Base-by-base conservation (phyloP, 2,797 vertebrate species). In the Acipenser transmontanus region DNA sequence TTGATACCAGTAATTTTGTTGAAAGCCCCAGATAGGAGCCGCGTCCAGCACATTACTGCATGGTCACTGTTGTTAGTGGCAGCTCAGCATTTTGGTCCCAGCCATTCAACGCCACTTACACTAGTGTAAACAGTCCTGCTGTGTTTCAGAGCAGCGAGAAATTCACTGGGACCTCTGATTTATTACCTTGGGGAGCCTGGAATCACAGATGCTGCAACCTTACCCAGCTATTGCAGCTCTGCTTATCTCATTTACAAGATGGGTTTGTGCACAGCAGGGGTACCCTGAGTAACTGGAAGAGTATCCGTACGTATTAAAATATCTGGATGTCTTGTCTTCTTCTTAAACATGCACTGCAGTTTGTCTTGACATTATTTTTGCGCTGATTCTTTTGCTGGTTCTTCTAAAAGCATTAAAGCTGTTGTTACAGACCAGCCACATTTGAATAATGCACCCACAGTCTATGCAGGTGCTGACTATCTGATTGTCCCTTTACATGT, bases 111-210 rank as follows among this genome's bases (percentile, higher is more conserved):
- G 75, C 83, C 82, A 88, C 86, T 88, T 88, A 76, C 78, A 71
- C 85, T 82, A 85, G 85, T 84, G 77, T 88, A 89, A 91, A 88
- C 85, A 87, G 78, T 70, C 81, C 77, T 87, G 85, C 84, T 83
- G 85, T 73, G 85, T 70, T 80, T 72, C 70, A 81, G 85, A 87
- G 76, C 85, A 85, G 88, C 85, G 84, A 68, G 86, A 89, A 88
- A 89, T 87, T 80, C 82, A 84, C 82, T 73, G 75, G 78, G 76
- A 67, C 78, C 79, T 74, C 78, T 86, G 85, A 90, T 91, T 91
- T 90, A 90, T 85, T 85, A 88, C 85, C 81, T 76, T 3, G 56
- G 82, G 82, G 84, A 85, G 82, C 76, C 76, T 80, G 79, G 74
- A 79, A 84, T 85, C 79, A 82, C 85, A 81, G 75, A 2, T 69